Evolutionary conservation across 2,888 invertebrate species (phyloP).

Genomic region (Acleris sparsana): DNA sequence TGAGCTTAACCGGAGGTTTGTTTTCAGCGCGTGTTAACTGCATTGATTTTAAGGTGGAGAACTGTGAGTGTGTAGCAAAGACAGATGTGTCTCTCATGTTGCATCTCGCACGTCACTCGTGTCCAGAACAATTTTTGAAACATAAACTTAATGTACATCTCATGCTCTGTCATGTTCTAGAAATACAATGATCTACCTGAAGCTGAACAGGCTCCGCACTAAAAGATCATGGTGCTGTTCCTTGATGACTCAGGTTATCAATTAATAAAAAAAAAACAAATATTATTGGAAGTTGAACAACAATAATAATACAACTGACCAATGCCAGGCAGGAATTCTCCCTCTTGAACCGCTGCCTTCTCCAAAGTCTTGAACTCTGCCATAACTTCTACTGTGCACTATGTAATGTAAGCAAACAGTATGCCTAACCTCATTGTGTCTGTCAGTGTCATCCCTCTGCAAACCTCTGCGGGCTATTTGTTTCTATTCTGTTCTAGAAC

Average conservation of each 20-base stretch:
- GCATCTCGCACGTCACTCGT: constrained; percentile 69
- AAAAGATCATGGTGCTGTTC: background rate
- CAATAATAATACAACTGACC: constrained; percentile 7
- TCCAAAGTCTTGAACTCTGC: constrained; percentile 4
- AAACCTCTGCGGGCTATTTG: constrained; percentile 11
- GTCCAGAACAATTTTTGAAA: constrained; percentile 64
- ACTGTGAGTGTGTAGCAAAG: constrained; percentile 83
- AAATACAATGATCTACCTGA: constrained; percentile 6
- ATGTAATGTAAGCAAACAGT: constrained; percentile 4
- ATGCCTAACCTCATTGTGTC: constrained; percentile 14
- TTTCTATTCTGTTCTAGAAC: constrained; percentile 35
- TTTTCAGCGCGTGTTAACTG: constrained; percentile 85
- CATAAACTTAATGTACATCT: constrained; percentile 22
- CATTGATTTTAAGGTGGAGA: constrained; percentile 85
- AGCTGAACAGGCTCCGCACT: constrained; percentile 4
- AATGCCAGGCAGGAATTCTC: constrained; percentile 14
- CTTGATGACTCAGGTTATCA: background rate
- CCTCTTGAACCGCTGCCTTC: constrained; percentile 6
- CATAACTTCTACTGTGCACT: constrained; percentile 7
- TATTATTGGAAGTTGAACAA: constrained; percentile 1
- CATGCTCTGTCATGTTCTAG: constrained; percentile 29
- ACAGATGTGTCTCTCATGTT: constrained; percentile 76
- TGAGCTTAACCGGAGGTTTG: constrained; percentile 78
- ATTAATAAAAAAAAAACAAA: background rate
- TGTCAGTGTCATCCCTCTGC: constrained; percentile 16